phyloP scores from a whole-genome alignment of 2,113 vertebrate genomes.

The Myotis lucifugus region DNA sequence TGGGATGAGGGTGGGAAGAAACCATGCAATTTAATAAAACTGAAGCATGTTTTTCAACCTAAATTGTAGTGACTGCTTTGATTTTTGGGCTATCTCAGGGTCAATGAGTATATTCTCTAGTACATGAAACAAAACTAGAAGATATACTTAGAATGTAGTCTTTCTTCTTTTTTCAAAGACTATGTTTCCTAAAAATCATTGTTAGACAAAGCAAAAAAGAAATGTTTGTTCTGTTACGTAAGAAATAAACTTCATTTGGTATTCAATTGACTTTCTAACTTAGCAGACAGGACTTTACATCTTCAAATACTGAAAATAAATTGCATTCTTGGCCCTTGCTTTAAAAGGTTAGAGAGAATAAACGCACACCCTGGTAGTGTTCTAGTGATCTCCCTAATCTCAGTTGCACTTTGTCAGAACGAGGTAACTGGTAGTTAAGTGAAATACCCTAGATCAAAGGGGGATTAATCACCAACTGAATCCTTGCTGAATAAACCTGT shows the following conservation, averaged over 20 bases:
- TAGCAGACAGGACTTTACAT: slow-evolving; percentile 85
- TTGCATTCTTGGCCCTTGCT: slow-evolving; percentile 87
- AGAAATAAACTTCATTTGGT: slow-evolving; percentile 80
- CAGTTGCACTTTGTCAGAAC: slow-evolving; percentile 91
- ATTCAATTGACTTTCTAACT: slow-evolving; percentile 90
- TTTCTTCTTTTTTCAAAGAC: slow-evolving; percentile 65
- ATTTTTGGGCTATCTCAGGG: slow-evolving; percentile 45
- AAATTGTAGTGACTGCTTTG: not conserved
- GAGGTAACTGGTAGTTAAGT: slow-evolving; percentile 93
- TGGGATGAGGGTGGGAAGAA: not conserved
- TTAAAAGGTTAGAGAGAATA: slow-evolving; percentile 86
- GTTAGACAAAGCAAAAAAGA: slow-evolving; percentile 66
- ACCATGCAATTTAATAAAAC: slow-evolving; percentile 37
- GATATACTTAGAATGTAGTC: slow-evolving; percentile 55
- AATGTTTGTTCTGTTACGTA: slow-evolving; percentile 66
- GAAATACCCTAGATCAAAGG: slow-evolving; percentile 94
- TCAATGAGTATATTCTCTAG: not conserved
- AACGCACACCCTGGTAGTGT: slow-evolving; percentile 84
- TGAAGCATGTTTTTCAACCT: slow-evolving; percentile 35
- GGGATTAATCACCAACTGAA: slow-evolving; percentile 92
- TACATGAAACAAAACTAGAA: slow-evolving; percentile 51
- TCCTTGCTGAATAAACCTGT: slow-evolving; percentile 93
- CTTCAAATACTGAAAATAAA: slow-evolving; percentile 87
- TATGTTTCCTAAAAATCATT: slow-evolving; percentile 68
- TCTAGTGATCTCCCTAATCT: slow-evolving; percentile 90